Percentiles rank a stretch among this genome's conserved stretches.
phyloP scores from a whole-genome alignment of 2,888 invertebrate genomes.

The Melitaea athalia region DNA sequence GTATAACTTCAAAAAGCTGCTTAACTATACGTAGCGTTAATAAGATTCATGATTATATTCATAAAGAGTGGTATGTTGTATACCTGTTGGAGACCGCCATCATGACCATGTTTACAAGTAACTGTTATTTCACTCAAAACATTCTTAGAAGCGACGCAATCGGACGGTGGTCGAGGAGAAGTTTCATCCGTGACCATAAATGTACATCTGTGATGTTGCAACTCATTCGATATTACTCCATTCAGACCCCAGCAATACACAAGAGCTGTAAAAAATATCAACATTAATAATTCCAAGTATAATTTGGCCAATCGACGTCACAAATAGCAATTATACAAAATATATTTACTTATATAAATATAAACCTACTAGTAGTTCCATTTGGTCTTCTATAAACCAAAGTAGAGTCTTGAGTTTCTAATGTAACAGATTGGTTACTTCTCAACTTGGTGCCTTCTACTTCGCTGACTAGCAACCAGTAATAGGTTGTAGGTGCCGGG shows the following conservation, averaged over 20 bases:
- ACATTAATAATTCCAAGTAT: background rate
- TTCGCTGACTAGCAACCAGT: constrained; percentile 65
- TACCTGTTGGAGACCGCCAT: constrained; percentile 72
- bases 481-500: constrained; percentile 59
- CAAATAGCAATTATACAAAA: background rate
- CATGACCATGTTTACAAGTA: constrained; percentile 65
- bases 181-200: constrained; percentile 71
- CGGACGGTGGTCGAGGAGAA: constrained; percentile 61
- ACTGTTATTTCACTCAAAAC: constrained; percentile 55
- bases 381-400: constrained; percentile 63
- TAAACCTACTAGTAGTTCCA: constrained; percentile 61
- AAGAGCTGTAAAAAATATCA: constrained; percentile 40
- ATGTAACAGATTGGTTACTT: constrained; percentile 48
- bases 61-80: background rate
- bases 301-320: background rate
- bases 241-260: constrained; percentile 74
- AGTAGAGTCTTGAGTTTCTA: constrained; percentile 55
- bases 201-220: constrained; percentile 58
- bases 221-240: constrained; percentile 52
- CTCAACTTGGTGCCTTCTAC: constrained; percentile 51
- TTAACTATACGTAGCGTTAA: too few species aligned
- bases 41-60: too few species aligned
- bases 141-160: constrained; percentile 58
- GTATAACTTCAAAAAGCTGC: too few species aligned
- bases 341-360: too few species aligned